phyloP scores from a whole-genome alignment of 2,797 vertebrate species.

The Serranus cabrilla region DNA sequence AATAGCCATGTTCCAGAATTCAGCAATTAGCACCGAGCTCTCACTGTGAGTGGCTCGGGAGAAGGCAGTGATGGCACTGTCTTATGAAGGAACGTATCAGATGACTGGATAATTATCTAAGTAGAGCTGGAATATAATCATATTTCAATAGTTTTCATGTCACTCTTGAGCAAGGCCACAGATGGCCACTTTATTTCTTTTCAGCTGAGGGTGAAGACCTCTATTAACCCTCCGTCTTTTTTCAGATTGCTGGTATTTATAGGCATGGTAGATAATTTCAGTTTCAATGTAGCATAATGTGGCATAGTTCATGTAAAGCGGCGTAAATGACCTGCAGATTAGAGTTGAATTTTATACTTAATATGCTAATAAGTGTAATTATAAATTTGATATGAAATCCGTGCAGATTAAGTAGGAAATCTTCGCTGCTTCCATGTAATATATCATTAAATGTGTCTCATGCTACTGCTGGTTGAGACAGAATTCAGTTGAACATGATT shows the following conservation, averaged over 20 bases:
- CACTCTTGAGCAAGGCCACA: conserved; percentile 28
- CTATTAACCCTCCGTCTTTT: conserved; percentile 67
- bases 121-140: conserved; percentile 4
- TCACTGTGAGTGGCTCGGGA: conserved; percentile 4
- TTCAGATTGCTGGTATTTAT: conserved; percentile 45
- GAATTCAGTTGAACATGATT: not conserved
- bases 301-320: conserved; percentile 62
- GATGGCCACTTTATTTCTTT: conserved; percentile 50
- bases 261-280: conserved; percentile 54
- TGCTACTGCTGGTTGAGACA: conserved; percentile 2
- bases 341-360: conserved; percentile 63
- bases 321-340: conserved; percentile 62
- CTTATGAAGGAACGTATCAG: conserved; percentile 23
- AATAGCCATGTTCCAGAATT: conserved; percentile 30
- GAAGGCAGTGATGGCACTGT: conserved; percentile 9
- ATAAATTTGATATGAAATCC: conserved; percentile 57
- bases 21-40: conserved; percentile 21
- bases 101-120: conserved; percentile 48
- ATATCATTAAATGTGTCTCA: not conserved
- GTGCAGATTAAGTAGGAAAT: conserved; percentile 44
- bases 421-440: conserved; percentile 7
- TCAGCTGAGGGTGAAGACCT: conserved; percentile 59
- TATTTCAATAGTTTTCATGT: conserved; percentile 32
- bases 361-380: conserved; percentile 75
- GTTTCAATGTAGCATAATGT: conserved; percentile 44